These are phyloP conservation scores for Lepidocyrtoides sp. DNA, from an alignment of 2,888 invertebrate species.

Conservation along the genomic window DNA sequence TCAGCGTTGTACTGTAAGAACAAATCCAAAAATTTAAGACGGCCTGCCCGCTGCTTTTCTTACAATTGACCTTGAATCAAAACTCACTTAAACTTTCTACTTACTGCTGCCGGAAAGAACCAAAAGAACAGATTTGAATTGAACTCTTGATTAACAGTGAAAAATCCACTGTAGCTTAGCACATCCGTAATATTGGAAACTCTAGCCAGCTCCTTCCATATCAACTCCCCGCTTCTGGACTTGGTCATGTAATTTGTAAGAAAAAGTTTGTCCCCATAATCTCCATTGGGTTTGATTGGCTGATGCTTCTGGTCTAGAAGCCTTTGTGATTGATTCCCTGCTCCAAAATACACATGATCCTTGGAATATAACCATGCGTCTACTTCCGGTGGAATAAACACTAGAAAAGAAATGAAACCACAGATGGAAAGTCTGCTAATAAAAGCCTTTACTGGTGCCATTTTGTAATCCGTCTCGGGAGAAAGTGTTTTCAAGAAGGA, in stretches of 20 bases:
- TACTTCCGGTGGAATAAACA: too few relatives aligned
- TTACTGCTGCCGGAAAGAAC: constrained; percentile 93
- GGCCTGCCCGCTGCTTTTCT: too few relatives aligned
- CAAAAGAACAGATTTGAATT: constrained; percentile 96
- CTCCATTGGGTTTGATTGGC: constrained; percentile 58
- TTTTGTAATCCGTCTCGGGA: too few relatives aligned
- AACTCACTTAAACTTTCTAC: too few relatives aligned
- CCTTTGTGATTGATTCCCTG: background rate
- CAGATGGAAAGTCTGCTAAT: background rate
- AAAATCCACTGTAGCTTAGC: constrained; percentile 92
- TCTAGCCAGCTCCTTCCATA: constrained; percentile 86
- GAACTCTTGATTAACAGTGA: constrained; percentile 93
- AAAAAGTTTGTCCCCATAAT: constrained; percentile 87
- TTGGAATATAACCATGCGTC: constrained; percentile 66
- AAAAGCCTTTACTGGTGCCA: background rate
- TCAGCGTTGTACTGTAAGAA: constrained; percentile 80
- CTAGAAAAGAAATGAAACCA: background rate
- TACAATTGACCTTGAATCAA: too few relatives aligned
- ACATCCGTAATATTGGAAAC: constrained; percentile 87
- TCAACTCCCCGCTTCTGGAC: constrained; percentile 90
- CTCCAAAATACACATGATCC: constrained; percentile 42
- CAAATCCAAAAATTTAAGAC: background rate
- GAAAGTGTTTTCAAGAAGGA: background rate
- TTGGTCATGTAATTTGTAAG: constrained; percentile 92
- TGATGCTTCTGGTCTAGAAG: background rate